These are phyloP conservation scores for Bujurquina vittata DNA, from an alignment of 2,113 vertebrate genomes.

Conservation along the genomic window DNA sequence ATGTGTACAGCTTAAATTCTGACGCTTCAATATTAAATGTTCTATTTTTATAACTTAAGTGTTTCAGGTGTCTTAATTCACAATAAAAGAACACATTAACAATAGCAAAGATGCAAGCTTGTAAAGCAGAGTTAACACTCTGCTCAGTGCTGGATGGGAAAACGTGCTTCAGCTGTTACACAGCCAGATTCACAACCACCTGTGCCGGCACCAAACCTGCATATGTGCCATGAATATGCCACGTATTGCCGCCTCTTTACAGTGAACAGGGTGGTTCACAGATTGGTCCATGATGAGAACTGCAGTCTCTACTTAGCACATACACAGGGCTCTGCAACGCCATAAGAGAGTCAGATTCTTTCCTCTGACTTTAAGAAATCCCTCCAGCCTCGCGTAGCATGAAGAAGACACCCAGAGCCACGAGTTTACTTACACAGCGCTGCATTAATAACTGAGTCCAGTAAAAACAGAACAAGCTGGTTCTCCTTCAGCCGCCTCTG, in stretches of 20 bases:
- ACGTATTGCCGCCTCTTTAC: too few species aligned
- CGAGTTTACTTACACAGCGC: accelerated
- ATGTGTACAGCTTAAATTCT: too few species aligned
- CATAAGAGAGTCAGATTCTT: not conserved
- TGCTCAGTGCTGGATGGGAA: too few species aligned
- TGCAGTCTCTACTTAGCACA: not conserved
- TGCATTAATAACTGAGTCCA: not conserved
- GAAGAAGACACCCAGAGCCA: not conserved
- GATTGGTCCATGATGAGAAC: not conserved
- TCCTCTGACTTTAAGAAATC: accelerated
- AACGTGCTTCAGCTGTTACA: too few species aligned
- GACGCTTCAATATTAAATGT: too few species aligned
- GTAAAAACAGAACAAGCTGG: not conserved
- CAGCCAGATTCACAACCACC: not conserved
- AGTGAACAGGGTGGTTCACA: not conserved
- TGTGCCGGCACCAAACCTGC: not conserved
- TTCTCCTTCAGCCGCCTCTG: not conserved
- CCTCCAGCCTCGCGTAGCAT: not conserved
- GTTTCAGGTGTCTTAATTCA: too few species aligned
- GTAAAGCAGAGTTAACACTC: too few species aligned
- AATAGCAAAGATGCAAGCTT: too few species aligned
- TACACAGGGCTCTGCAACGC: not conserved
- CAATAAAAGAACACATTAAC: too few species aligned
- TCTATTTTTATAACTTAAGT: too few species aligned
- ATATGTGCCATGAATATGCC: not conserved